phyloP scores from a whole-genome alignment of 2,113 vertebrate genomes.

The Microtus richardsoni region DNA sequence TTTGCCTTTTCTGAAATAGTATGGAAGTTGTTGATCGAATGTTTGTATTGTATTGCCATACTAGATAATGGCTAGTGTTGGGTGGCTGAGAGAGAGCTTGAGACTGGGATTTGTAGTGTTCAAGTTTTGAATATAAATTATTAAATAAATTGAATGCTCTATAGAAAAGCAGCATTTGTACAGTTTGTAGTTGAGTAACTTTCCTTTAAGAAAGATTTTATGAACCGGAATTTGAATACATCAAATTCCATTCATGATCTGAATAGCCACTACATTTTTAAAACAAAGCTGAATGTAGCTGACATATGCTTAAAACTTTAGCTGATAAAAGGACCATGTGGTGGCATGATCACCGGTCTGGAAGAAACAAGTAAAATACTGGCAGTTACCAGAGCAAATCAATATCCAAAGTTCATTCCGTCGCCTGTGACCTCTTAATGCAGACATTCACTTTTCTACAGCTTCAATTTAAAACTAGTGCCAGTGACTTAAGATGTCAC shows the following conservation, averaged over 20 bases:
- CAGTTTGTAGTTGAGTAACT: conserved; percentile 66
- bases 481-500: neutral
- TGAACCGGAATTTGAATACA: conserved; percentile 69
- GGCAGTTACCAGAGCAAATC: neutral
- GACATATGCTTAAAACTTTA: conserved; percentile 45
- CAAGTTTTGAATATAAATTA: conserved; percentile 43
- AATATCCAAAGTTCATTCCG: neutral
- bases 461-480: neutral
- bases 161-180: conserved; percentile 69
- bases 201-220: conserved; percentile 74
- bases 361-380: conserved; percentile 10
- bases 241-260: conserved; percentile 27
- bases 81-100: conserved; percentile 15
- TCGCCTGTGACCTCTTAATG: neutral
- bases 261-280: conserved; percentile 65
- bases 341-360: neutral
- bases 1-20: conserved; percentile 53
- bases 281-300: conserved; percentile 23
- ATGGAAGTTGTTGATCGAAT: neutral
- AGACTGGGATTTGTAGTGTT: conserved; percentile 37
- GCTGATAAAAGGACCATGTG: neutral
- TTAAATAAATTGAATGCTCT: conserved; percentile 56
- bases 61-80: conserved; percentile 11
- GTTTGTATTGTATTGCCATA: conserved; percentile 64
- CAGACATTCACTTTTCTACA: conserved; percentile 14